Base-by-base conservation (phyloP, 2,888 invertebrate genomes). In the Idaea straminata region DNA sequence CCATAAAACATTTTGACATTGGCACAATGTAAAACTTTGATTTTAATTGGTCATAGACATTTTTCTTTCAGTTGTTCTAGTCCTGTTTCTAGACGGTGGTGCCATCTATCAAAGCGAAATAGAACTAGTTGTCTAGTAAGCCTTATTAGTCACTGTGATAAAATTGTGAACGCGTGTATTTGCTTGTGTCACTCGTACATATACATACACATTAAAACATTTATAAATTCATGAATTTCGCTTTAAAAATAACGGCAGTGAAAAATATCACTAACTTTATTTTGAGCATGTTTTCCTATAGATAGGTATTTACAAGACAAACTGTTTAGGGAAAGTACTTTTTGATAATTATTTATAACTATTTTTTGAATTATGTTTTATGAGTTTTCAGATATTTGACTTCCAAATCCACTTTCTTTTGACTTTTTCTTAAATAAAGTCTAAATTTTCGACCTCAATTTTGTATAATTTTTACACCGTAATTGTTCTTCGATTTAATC, bases 201-300 rank as follows among this genome's bases (percentile, higher is more conserved):
- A 75, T 73, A 73, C 61, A 63, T 15, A 35, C 61, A 63, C 66
- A 25, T 65, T 60, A 59, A 71, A 38, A 66, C 38, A 71, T 64
- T 64, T 69, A 62, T 64, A 63, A 68, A 70, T 70, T 70, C 67
- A 36, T 10, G 10, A 77, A 77, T 75, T 69, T 72, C 7, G 57
- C 10, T 58, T 74, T 59, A 65, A 67, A 67, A 72, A 68, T 66
- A 64, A 71, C 71, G 72, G 74, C 69, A 75, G 74, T 72, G 74
- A 71, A 65, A 65, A 72, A 66, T 82, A 83, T 83, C 81, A 83
- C 82, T 80, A n/a, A 76, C 66, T 73, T 67, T 62, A 73, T 73
- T 78, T 83, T 83, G 80, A 83, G 81, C 81, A 80, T 79, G 66
- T 64, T 64, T 71, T 65, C 60, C 67, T 68, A 71, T 61, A 69